A percentile compares a stretch with the other conserved stretches of the same genome.
Conservation (phyloP, 2,113 vertebrate genomes). For the Zosterops japonicus region DNA sequence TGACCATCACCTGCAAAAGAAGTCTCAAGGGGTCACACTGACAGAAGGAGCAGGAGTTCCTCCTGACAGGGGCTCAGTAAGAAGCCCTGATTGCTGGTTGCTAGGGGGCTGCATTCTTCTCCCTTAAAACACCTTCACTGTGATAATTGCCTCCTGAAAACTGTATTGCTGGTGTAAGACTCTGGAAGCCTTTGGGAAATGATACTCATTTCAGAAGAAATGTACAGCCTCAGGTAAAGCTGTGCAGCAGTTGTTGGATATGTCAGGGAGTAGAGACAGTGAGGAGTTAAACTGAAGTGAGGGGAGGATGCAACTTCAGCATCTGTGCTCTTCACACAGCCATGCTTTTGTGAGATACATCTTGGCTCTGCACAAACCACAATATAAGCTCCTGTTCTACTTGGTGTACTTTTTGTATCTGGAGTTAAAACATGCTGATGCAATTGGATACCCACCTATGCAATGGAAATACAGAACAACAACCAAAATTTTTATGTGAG, state of each 20-base stretch:
- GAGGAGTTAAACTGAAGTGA: not conserved
- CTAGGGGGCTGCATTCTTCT: not conserved
- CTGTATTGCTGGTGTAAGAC: not conserved
- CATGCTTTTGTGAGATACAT: accelerated
- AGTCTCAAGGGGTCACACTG: not conserved
- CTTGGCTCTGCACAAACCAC: not conserved
- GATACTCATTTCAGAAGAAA: not conserved
- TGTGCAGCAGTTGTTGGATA: not conserved
- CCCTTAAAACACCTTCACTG: not conserved
- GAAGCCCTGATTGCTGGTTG: not conserved
- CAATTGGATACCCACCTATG: not conserved
- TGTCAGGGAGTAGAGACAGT: not conserved
- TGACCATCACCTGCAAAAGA: not conserved
- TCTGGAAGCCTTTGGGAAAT: not conserved
- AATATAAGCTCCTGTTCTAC: not conserved
- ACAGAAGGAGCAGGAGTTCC: not conserved
- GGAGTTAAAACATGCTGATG: not conserved
- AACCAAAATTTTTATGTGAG: not conserved
- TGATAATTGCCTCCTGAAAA: not conserved
- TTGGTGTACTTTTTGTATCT: not conserved
- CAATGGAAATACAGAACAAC: not conserved
- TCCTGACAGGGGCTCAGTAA: not conserved
- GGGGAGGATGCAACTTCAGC: not conserved
- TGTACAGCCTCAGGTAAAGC: not conserved
- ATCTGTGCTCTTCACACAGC: not conserved